Evolutionary conservation across 1,140 invertebrate genomes (phyloP).

Genomic region (Drosophila ironensis): DNA sequence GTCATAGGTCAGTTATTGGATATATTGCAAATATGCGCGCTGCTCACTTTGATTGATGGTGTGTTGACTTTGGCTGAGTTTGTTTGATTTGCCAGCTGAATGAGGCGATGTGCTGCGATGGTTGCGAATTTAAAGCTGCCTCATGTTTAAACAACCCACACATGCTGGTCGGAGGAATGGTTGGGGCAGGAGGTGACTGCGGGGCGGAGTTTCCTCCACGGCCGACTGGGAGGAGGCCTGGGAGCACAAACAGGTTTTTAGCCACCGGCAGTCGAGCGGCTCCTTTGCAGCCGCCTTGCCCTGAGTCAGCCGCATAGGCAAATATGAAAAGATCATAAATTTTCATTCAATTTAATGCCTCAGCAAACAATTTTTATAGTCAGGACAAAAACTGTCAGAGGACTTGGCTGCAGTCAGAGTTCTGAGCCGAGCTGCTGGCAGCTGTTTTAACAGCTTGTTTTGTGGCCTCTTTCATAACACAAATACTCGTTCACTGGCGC

Average conservation of each 20-base stretch:
- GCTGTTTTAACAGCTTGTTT: conserved; percentile 72
- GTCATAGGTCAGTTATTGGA: conserved; percentile 71
- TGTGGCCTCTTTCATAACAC: conserved; percentile 52
- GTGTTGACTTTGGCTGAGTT: conserved; percentile 50
- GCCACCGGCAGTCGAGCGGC: conserved; percentile 34
- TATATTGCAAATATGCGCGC: conserved; percentile 41
- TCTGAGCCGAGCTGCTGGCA: conserved; percentile 40
- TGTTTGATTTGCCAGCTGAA: conserved; percentile 60
- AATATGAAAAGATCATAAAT: conserved; percentile 81
- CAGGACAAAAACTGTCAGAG: conserved; percentile 61
- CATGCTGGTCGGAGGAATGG: neutral
- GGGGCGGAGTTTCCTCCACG: too few species aligned
- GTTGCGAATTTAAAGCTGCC: conserved; percentile 48
- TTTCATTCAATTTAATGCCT: conserved; percentile 82
- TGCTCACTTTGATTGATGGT: conserved; percentile 67
- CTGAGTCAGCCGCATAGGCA: conserved; percentile 54
- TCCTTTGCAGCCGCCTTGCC: conserved; percentile 30
- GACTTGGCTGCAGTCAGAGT: conserved; percentile 23
- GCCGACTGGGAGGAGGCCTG: too few species aligned
- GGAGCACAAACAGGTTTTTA: conserved; percentile 33
- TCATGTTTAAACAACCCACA: conserved; percentile 34
- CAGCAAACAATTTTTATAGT: conserved; percentile 81
- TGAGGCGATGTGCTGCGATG: too few species aligned
- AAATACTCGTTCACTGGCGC: conserved; percentile 43
- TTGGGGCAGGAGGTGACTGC: too few species aligned